Base-by-base conservation (phyloP, 2,888 invertebrate species). In the Bruchidius siliquastri region DNA sequence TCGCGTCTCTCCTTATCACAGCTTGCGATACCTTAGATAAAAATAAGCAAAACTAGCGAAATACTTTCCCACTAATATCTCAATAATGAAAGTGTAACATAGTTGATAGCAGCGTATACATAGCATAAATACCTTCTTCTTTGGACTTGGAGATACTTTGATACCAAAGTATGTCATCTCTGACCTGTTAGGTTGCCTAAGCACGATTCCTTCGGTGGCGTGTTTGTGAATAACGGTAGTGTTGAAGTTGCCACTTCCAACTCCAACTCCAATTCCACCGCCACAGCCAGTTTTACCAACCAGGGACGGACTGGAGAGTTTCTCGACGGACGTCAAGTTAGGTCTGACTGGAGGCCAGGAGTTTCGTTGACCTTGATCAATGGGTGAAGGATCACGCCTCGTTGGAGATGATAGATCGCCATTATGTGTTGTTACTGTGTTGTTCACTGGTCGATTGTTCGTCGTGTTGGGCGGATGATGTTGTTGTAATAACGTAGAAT, bases 131-230 rank as follows among this genome's bases (percentile, higher is more conserved):
- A 26, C 30, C 76, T 79, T 81, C 72, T 77, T 80, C 6, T 74
- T 71, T 10, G 81, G 77, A 77, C 82, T 83, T 3, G 84, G 83
- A 10, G 84, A 82, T 2, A 81, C 76, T 67, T 82, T 81, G 0
- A 86, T 81, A 20, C 86, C 86, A 74, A 86, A 86, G 73, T 86
- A 86, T 1, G 85, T 84, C 85, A 86, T 85, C 81, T 86, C 86
- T 0, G 86, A 86, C 75, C 84, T 83, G 76, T 83, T 86, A 2
- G 86, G 86, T 77, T 85, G 85, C 75, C 86, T 80, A 68, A 86
- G 77, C 22, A 86, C 84, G 21, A 79, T 76, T 73, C 73, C 74
- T 21, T 74, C 74, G 18, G 74, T 30, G 22, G 69, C 30, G 22
- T 68, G 72, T 4, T 32, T 71, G 30, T 20, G n/a, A 22, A 22